Percentiles rank a stretch among this genome's conserved stretches.
Conservation (phyloP, 1,140 invertebrate genomes). For the Subanguina moxae region DNA sequence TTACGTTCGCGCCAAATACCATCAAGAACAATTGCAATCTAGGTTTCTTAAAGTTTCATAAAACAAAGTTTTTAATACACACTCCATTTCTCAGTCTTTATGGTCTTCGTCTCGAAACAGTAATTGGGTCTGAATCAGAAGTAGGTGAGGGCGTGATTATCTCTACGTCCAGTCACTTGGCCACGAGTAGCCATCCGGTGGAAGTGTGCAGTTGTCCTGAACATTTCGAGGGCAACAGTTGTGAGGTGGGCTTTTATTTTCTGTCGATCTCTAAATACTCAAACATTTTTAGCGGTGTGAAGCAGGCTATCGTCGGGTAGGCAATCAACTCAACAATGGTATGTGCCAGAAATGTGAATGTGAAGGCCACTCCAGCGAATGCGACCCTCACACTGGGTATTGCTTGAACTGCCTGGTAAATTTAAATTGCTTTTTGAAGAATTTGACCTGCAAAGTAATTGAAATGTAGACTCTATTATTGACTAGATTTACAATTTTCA, state of each 20-base stretch:
- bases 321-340: slow-evolving; percentile 64
- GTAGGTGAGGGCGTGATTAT: neutral
- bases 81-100: neutral
- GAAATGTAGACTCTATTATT: no score
- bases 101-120: slow-evolving; percentile 16
- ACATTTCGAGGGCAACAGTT: slow-evolving; percentile 50
- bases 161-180: neutral
- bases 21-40: slow-evolving; percentile 86
- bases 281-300: slow-evolving; percentile 65
- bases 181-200: slow-evolving; percentile 28
- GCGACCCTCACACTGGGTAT: slow-evolving; percentile 73
- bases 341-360: slow-evolving; percentile 82
- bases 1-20: slow-evolving; percentile 82
- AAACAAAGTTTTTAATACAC: neutral
- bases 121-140: neutral
- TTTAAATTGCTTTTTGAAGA: no score
- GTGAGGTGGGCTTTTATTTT: slow-evolving; percentile 30
- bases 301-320: slow-evolving; percentile 76
- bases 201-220: slow-evolving; percentile 53
- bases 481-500: neutral
- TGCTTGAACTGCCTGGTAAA: slow-evolving; percentile 64
- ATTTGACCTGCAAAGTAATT: no score
- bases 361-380: slow-evolving; percentile 78
- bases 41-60: slow-evolving; percentile 62
- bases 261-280: no score